Percentiles rank a stretch among this genome's conserved stretches.
Evolutionary conservation across 2,888 invertebrate species (phyloP).

Genomic region (Standfussiana lucernea): DNA sequence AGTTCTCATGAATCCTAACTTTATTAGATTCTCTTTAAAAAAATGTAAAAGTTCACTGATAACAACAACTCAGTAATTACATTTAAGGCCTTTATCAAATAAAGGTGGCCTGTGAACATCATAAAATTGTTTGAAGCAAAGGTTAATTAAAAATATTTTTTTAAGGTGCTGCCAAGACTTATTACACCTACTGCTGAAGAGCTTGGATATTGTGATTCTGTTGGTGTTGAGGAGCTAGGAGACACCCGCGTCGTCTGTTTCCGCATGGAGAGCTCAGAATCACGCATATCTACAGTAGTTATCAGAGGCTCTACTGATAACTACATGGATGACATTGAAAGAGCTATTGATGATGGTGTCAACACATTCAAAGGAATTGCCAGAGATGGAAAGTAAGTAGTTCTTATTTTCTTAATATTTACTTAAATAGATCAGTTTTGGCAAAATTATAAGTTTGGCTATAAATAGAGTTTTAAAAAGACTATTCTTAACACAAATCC

Average conservation of each 20-base stretch:
- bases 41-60: not conserved
- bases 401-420: not conserved
- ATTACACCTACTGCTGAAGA: constrained; percentile 96
- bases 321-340: constrained; percentile 99
- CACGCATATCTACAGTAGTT: constrained; percentile 97
- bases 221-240: constrained; percentile 97
- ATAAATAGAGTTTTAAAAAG: not conserved
- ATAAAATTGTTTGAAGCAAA: not conserved
- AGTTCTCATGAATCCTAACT: not conserved
- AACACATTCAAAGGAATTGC: constrained; percentile 99
- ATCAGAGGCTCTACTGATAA: constrained; percentile 99
- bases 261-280: constrained; percentile 95
- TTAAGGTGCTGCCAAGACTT: constrained; percentile 91
- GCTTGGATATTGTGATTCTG: constrained; percentile 97
- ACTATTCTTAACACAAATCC: not conserved
- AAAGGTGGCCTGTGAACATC: not conserved
- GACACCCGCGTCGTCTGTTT: constrained; percentile 99
- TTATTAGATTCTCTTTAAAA: not conserved
- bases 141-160: not conserved
- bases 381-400: constrained; percentile 91
- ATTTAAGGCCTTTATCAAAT: not conserved
- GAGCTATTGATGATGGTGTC: constrained; percentile 99
- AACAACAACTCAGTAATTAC: too few relatives aligned
- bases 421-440: not conserved
- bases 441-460: not conserved